These are phyloP conservation scores for Podarcis cretensis DNA, from an alignment of 2,113 vertebrate species.

Conservation along the genomic window DNA sequence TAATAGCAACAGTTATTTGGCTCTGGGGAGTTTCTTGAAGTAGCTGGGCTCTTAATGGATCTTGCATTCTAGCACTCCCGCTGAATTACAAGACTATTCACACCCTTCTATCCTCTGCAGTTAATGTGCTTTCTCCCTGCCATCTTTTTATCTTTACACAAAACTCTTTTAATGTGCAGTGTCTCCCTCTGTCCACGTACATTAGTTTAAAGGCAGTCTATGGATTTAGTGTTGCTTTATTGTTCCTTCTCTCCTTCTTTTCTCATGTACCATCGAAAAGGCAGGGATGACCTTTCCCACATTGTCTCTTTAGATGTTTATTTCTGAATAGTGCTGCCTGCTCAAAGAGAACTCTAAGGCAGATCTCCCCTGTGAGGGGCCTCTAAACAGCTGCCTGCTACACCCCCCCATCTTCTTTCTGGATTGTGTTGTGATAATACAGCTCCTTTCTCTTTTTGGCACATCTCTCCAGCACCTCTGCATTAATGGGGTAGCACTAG, in stretches of 20 bases:
- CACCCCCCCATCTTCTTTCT: constrained; percentile 38
- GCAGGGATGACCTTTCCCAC: constrained; percentile 10
- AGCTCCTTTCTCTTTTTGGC: constrained; percentile 34
- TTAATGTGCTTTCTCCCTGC: constrained; percentile 12
- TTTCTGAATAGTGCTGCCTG: constrained; percentile 38
- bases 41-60: constrained; percentile 54
- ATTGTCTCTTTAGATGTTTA: constrained; percentile 19
- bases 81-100: constrained; percentile 37
- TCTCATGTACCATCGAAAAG: constrained; percentile 13
- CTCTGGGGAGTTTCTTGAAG: constrained; percentile 53
- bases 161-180: constrained; percentile 17
- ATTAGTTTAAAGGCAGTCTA: constrained; percentile 23
- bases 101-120: constrained; percentile 41
- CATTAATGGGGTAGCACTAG: constrained; percentile 36
- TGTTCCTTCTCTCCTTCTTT: constrained; percentile 32
- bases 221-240: constrained; percentile 29
- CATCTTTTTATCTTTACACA: constrained; percentile 27
- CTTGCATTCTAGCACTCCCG: constrained; percentile 54
- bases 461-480: constrained; percentile 32
- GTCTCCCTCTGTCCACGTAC: constrained; percentile 1
- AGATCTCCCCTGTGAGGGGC: constrained; percentile 55
- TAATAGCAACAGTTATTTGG: constrained; percentile 56
- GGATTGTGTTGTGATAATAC: constrained; percentile 40
- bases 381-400: constrained; percentile 60
- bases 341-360: constrained; percentile 52